A percentile compares a stretch with the other conserved stretches of the same genome.
phyloP scores from a whole-genome alignment of 2,888 invertebrate genomes.

The Harmothoe impar region DNA sequence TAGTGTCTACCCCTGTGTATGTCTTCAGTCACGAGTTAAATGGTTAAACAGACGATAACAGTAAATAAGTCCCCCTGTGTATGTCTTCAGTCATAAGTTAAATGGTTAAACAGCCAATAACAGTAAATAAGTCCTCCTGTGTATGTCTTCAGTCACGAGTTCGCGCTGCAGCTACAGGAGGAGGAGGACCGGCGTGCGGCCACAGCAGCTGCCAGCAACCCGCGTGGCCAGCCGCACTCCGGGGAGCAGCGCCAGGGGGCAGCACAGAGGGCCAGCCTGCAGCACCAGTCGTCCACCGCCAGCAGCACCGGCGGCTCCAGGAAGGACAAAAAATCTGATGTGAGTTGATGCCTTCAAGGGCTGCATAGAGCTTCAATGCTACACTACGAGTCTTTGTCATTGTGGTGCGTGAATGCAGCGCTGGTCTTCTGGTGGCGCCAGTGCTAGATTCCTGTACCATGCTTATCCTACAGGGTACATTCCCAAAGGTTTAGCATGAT shows the following conservation, averaged over 20 bases:
- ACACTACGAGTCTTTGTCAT: background rate
- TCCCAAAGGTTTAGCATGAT: background rate
- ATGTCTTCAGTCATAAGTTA: too few relatives aligned
- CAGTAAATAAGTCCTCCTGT: too few relatives aligned
- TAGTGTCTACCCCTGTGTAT: too few relatives aligned
- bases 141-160: constrained; percentile 81
- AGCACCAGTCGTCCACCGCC: constrained; percentile 54
- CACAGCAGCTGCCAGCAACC: constrained; percentile 65
- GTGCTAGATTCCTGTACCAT: background rate
- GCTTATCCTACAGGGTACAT: background rate
- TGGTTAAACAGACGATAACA: too few relatives aligned
- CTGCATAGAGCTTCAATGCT: too few relatives aligned
- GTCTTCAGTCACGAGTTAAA: too few relatives aligned
- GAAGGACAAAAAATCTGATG: constrained; percentile 45
- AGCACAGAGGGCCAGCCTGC: background rate
- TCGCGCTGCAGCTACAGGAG: constrained; percentile 84
- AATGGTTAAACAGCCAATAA: too few relatives aligned
- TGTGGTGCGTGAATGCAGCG: background rate
- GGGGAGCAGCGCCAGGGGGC: background rate
- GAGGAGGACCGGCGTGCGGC: constrained; percentile 82
- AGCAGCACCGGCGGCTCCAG: constrained; percentile 33
- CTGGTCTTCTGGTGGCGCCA: background rate
- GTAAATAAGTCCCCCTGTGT: too few relatives aligned
- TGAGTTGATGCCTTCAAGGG: too few relatives aligned
- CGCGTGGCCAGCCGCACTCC: background rate